These are phyloP conservation scores for Perccottus glenii DNA, from an alignment of 2,113 vertebrate species.

Conservation along the genomic window DNA sequence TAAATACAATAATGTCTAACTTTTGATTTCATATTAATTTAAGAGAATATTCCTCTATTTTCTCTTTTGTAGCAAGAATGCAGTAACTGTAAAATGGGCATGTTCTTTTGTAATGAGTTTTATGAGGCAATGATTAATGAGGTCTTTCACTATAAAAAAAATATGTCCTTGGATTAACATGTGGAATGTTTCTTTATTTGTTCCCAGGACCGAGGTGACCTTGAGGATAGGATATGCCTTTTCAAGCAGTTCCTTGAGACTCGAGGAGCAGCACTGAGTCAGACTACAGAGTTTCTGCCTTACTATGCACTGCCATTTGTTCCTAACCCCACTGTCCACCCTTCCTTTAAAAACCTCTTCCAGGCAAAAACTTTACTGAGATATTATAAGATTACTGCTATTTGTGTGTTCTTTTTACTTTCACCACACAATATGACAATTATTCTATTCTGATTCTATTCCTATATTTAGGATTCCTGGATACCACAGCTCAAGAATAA, in stretches of 20 bases:
- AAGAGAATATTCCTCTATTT: no score
- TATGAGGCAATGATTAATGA: neutral
- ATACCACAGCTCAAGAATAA: slow-evolving; percentile 84
- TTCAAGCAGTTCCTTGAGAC: slow-evolving; percentile 94
- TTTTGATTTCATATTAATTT: neutral
- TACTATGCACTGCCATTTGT: slow-evolving; percentile 97
- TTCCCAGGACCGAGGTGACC: slow-evolving; percentile 83
- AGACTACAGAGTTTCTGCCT: slow-evolving; percentile 91
- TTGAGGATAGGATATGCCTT: slow-evolving; percentile 83
- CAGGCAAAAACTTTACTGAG: slow-evolving; percentile 73
- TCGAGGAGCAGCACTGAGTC: slow-evolving; percentile 87
- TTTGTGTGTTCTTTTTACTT: neutral
- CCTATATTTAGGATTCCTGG: slow-evolving; percentile 88
- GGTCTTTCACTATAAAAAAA: neutral
- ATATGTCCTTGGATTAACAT: neutral
- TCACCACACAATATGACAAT: neutral
- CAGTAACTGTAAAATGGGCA: no score
- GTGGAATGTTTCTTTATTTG: neutral
- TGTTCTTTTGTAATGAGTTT: no score
- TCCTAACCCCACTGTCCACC: slow-evolving; percentile 87
- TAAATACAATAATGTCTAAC: neutral
- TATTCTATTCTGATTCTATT: neutral
- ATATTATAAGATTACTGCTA: neutral
- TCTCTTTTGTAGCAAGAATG: no score
- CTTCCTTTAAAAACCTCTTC: slow-evolving; percentile 93